Conservation (phyloP, 2,113 vertebrate genomes). For the Chamaetylas fuelleborni region DNA sequence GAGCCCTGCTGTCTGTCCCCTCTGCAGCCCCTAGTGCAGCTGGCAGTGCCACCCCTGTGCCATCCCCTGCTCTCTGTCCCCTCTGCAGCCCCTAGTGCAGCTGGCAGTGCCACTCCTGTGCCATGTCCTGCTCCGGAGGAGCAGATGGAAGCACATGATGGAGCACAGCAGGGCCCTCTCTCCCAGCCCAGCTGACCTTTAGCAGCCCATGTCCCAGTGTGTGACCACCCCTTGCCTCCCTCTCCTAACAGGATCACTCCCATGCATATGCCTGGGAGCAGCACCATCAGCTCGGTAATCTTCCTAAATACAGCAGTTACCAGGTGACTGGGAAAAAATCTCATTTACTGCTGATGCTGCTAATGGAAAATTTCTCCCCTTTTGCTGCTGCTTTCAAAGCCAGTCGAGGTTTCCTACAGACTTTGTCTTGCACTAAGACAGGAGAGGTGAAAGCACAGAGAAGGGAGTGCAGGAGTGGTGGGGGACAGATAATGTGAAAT, state of each 20-base stretch:
- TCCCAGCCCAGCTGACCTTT: neutral
- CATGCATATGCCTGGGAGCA: neutral
- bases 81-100: no score
- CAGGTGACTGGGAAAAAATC: slow-evolving; percentile 74
- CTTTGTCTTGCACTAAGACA: neutral
- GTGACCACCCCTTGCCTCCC: neutral
- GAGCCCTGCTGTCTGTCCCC: accelerated
- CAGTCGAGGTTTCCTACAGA: slow-evolving; percentile 42
- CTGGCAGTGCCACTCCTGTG: neutral
- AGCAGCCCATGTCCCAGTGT: neutral
- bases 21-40: neutral
- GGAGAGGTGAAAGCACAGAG: neutral
- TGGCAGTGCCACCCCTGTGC: neutral
- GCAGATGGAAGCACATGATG: neutral
- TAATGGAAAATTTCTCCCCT: slow-evolving; percentile 76
- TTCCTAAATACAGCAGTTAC: slow-evolving; percentile 74
- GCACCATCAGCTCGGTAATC: slow-evolving; percentile 59
- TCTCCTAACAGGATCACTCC: neutral
- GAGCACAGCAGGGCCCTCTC: neutral
- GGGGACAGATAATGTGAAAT: neutral
- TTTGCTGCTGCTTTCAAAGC: slow-evolving; percentile 64
- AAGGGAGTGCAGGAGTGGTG: neutral
- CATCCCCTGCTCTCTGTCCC: no score
- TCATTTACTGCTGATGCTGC: slow-evolving; percentile 75
- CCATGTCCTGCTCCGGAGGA: neutral